Conservation (phyloP, 2,888 invertebrate genomes). For the Melieria crassipennis region DNA sequence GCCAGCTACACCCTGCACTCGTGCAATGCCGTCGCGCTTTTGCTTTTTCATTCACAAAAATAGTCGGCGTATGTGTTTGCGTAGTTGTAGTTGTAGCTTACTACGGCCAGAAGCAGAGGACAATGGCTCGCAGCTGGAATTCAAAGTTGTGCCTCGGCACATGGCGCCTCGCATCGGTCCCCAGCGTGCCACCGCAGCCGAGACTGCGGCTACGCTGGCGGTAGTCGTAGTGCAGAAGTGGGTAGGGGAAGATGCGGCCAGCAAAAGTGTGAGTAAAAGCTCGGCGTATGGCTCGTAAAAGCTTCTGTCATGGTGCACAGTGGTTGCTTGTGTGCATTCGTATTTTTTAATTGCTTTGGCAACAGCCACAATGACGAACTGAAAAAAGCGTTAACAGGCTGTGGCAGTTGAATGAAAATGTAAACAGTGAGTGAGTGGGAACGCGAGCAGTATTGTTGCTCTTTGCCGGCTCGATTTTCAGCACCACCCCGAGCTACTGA, state of each 20-base stretch:
- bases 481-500: slow-evolving; percentile 12
- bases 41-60: slow-evolving; percentile 30
- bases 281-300: slow-evolving; percentile 36
- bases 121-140: background rate
- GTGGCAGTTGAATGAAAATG: slow-evolving; percentile 26
- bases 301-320: too few relatives aligned
- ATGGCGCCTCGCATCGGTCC: background rate
- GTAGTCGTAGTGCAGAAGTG: background rate
- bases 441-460: slow-evolving; percentile 10
- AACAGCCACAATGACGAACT: background rate
- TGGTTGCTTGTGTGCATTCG: background rate
- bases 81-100: too few relatives aligned
- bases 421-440: slow-evolving; percentile 10
- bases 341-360: background rate
- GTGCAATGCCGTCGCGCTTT: slow-evolving; percentile 11
- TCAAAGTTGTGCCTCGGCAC: background rate
- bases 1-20: background rate
- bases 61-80: background rate
- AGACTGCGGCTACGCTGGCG: background rate
- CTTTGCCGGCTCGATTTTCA: slow-evolving; percentile 12
- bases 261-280: slow-evolving; percentile 38
- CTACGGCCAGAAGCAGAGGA: background rate
- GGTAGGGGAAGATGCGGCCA: background rate
- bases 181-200: background rate
- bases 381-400: background rate